Conservation (phyloP, 1,140 invertebrate genomes). For the Orussus abietinus region DNA sequence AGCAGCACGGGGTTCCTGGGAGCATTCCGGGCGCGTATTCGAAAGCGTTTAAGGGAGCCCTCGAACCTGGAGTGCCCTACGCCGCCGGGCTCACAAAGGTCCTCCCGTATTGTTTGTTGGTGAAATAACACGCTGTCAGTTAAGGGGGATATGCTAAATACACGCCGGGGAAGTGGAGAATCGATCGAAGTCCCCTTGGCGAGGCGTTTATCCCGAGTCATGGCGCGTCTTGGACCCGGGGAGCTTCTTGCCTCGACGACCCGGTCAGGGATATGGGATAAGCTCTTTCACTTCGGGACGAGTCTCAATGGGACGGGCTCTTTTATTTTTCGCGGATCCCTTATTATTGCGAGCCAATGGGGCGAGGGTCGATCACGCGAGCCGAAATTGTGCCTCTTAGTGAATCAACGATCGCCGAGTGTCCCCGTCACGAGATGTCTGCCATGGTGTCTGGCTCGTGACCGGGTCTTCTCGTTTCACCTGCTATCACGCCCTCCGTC, state of each 20-base stretch:
- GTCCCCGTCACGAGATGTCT: too few relatives aligned
- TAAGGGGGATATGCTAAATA: conserved; percentile 44
- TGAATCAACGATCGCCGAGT: too few relatives aligned
- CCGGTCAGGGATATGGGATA: conserved; percentile 10
- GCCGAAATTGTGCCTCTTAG: too few relatives aligned
- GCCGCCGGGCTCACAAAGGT: conserved; percentile 30
- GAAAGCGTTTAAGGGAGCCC: conserved; percentile 34
- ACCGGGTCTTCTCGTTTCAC: too few relatives aligned
- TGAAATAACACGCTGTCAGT: conserved; percentile 50
- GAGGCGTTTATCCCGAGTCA: conserved; percentile 13
- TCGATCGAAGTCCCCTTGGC: conserved; percentile 27
- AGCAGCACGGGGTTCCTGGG: conserved; percentile 3
- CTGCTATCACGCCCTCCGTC: too few relatives aligned
- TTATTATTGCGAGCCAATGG: too few relatives aligned
- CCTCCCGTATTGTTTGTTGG: conserved; percentile 46
- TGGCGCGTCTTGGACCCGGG: conserved; percentile 15
- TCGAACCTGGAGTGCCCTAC: conserved; percentile 15
- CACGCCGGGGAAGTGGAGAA: conserved; percentile 30
- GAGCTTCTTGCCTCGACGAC: background rate
- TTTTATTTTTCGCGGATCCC: too few relatives aligned
- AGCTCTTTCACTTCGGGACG: background rate
- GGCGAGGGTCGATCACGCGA: too few relatives aligned
- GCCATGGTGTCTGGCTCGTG: too few relatives aligned
- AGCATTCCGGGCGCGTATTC: conserved; percentile 31
- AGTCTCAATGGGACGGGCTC: too few relatives aligned